Conservation (phyloP, 1,140 invertebrate genomes). For the Drosophila willistoni region DNA sequence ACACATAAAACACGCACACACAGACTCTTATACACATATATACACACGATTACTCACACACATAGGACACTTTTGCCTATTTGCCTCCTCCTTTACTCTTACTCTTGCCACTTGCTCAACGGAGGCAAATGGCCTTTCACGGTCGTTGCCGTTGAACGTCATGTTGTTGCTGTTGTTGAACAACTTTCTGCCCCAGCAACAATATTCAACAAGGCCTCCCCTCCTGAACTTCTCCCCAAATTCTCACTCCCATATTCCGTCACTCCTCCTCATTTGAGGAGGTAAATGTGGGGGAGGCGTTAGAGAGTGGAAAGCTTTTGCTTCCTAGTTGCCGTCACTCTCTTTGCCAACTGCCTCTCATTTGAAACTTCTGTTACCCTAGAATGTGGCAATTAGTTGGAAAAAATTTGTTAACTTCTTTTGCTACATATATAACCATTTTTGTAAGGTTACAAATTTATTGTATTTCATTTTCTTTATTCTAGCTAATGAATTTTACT, state of each 20-base stretch:
- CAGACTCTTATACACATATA: constrained; percentile 15
- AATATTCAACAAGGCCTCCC: constrained; percentile 18
- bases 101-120: background rate
- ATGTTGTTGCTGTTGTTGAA: constrained; percentile 50
- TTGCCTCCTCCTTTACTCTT: background rate
- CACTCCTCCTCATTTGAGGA: constrained; percentile 33
- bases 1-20: constrained; percentile 29
- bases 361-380: constrained; percentile 5
- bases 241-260: too few relatives aligned
- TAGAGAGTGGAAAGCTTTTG: constrained; percentile 6
- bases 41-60: constrained; percentile 1
- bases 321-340: constrained; percentile 15
- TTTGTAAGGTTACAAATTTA: too few relatives aligned
- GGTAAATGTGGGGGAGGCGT: constrained; percentile 13
- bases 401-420: background rate
- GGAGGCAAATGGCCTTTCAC: constrained; percentile 79
- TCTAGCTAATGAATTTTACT: too few relatives aligned
- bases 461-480: too few relatives aligned
- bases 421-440: background rate
- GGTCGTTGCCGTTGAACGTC: constrained; percentile 63
- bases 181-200: constrained; percentile 63
- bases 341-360: background rate
- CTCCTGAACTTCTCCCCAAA: constrained; percentile 15
- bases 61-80: constrained; percentile 8
- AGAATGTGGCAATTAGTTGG: background rate